Evolutionary conservation across 2,888 invertebrate species (phyloP).

Genomic region (Brachypalpus laphriformis): DNA sequence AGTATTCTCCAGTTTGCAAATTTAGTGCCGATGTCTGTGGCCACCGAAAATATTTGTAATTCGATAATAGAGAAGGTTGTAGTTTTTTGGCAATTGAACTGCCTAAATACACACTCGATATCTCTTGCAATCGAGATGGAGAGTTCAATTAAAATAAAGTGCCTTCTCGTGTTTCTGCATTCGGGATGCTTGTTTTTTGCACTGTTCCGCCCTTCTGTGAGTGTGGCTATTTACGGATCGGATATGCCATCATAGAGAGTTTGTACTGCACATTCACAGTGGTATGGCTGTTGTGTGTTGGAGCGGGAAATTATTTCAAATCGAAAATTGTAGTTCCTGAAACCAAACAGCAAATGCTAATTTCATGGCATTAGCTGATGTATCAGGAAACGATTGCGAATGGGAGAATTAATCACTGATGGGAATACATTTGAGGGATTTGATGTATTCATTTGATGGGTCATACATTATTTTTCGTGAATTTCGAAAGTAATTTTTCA

Average conservation of each 20-base stretch:
- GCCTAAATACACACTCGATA: slow-evolving; percentile 63
- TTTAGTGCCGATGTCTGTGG: slow-evolving; percentile 47
- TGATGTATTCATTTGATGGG: slow-evolving; percentile 9
- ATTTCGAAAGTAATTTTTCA: neutral
- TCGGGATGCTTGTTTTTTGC: slow-evolving; percentile 17
- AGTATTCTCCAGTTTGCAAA: neutral
- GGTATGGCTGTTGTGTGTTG: neutral
- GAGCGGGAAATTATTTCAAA: slow-evolving; percentile 7
- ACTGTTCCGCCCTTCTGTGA: neutral
- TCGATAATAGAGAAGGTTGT: slow-evolving; percentile 38
- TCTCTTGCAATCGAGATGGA: slow-evolving; percentile 64
- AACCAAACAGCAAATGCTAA: slow-evolving; percentile 31
- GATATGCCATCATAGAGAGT: slow-evolving; percentile 6
- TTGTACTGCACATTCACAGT: slow-evolving; percentile 8
- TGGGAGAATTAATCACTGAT: neutral
- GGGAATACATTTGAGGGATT: neutral
- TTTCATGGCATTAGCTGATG: slow-evolving; percentile 19
- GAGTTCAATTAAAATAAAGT: slow-evolving; percentile 73
- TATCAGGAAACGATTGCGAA: neutral
- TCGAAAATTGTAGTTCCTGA: slow-evolving; percentile 18
- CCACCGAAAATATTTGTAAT: slow-evolving; percentile 45
- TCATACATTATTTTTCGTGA: neutral
- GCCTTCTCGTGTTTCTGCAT: slow-evolving; percentile 71
- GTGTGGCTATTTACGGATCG: slow-evolving; percentile 5
- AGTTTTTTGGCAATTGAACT: slow-evolving; percentile 49